Conservation (phyloP, 2,113 vertebrate genomes). For the Gracilinanus agilis region DNA sequence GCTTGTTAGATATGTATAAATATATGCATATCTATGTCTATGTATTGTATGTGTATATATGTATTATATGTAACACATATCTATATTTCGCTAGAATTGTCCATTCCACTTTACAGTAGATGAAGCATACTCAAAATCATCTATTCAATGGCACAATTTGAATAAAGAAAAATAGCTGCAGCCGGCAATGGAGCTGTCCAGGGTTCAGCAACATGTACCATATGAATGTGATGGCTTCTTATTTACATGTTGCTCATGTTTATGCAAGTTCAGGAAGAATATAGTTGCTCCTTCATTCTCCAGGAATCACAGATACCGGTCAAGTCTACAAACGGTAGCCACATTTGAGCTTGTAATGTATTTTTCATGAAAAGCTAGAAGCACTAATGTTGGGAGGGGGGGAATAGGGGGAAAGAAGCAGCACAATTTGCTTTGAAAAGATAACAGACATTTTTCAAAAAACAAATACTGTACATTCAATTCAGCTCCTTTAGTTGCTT, state of each 20-base stretch:
- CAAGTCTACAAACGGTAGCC: conserved; percentile 62
- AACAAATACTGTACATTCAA: conserved; percentile 74
- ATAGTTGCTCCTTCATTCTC: conserved; percentile 76
- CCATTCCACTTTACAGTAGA: conserved; percentile 57
- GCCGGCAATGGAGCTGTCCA: conserved; percentile 44
- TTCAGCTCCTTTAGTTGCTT: conserved; percentile 76
- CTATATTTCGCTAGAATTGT: conserved; percentile 54
- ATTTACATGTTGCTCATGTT: conserved; percentile 83
- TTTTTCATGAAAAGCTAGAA: conserved; percentile 71
- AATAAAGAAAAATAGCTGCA: conserved; percentile 61
- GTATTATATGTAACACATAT: neutral
- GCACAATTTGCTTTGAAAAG: conserved; percentile 75
- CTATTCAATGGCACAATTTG: conserved; percentile 33
- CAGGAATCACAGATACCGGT: conserved; percentile 67
- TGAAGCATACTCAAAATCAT: conserved; percentile 62
- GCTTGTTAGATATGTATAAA: conserved; percentile 15
- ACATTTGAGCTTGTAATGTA: conserved; percentile 56
- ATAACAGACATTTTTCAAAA: conserved; percentile 69
- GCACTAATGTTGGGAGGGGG: neutral
- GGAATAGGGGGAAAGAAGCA: neutral
- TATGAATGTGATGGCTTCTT: conserved; percentile 66
- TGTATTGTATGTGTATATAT: neutral
- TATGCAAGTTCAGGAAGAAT: conserved; percentile 79
- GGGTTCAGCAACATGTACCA: conserved; percentile 25
- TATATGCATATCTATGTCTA: neutral